Evolutionary conservation across 2,888 invertebrate genomes (phyloP).

Genomic region (Leptinotarsa haldemani): DNA sequence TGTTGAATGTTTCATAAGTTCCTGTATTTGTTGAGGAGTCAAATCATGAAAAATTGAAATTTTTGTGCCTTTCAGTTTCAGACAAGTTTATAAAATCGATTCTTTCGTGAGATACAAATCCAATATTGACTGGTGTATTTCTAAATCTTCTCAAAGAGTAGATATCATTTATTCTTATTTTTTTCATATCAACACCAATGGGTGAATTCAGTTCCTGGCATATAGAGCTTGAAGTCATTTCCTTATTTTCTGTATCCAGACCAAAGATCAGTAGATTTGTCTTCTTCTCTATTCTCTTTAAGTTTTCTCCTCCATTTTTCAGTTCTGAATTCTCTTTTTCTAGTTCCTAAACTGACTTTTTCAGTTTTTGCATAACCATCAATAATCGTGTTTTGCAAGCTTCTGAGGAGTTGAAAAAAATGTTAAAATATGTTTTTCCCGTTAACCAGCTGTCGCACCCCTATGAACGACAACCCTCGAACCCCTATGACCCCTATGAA

Average conservation of each 20-base stretch:
- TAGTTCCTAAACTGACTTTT: background rate
- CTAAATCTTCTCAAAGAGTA: background rate
- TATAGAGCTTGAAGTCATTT: background rate
- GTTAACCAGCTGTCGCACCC: too few species aligned
- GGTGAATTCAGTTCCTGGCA: background rate
- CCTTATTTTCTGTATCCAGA: conserved; percentile 3
- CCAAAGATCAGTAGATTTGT: conserved; percentile 17
- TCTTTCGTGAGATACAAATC: conserved; percentile 1
- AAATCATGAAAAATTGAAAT: too few species aligned
- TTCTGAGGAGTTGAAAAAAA: background rate
- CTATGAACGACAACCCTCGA: too few species aligned
- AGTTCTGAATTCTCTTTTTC: conserved; percentile 14
- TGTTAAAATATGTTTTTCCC: too few species aligned
- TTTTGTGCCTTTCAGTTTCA: too few species aligned
- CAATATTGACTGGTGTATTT: background rate
- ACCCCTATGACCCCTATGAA: too few species aligned
- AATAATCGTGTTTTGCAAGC: background rate
- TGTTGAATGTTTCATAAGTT: too few species aligned
- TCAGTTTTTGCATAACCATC: background rate
- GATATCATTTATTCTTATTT: background rate
- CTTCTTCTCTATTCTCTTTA: conserved; percentile 9
- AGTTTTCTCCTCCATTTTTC: conserved; percentile 1
- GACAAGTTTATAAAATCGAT: background rate
- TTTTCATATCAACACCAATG: background rate
- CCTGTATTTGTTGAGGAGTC: too few species aligned